These are phyloP conservation scores for Polyommatus iphigenia DNA, from an alignment of 2,888 invertebrate species.

Conservation along the genomic window DNA sequence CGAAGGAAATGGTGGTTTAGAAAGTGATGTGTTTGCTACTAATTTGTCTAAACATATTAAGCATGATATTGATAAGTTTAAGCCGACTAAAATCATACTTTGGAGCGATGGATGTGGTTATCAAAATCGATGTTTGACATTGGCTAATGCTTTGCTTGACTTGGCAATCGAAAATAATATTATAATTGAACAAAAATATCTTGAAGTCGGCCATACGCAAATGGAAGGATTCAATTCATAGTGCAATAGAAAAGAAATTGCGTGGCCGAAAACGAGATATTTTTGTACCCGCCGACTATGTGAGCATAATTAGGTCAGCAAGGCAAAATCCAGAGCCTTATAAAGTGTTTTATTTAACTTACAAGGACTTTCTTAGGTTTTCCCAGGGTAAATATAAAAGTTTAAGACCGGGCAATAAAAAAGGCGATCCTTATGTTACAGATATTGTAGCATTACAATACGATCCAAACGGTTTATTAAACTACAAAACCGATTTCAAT, in stretches of 20 bases:
- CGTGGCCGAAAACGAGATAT: constrained; percentile 12
- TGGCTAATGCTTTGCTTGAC: constrained; percentile 4
- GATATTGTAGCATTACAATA: constrained; percentile 37
- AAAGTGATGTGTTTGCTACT: constrained; percentile 8
- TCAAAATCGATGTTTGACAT: constrained; percentile 6
- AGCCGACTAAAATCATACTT: constrained; percentile 6
- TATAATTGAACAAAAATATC: constrained; percentile 12
- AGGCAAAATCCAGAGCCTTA: constrained; percentile 32
- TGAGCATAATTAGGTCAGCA: not conserved
- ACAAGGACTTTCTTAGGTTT: constrained; percentile 26
- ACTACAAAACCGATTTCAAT: constrained; percentile 29
- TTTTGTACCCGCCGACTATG: constrained; percentile 11
- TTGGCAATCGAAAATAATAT: constrained; percentile 6
- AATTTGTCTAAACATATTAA: constrained; percentile 8
- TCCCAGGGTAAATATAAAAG: constrained; percentile 37
- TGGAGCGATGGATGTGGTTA: constrained; percentile 4
- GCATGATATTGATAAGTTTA: constrained; percentile 6
- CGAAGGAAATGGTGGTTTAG: constrained; percentile 8
- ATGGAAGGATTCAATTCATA: constrained; percentile 21
- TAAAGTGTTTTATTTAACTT: constrained; percentile 36
- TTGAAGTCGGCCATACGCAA: constrained; percentile 17
- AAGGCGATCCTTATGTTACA: constrained; percentile 38
- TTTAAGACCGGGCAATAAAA: constrained; percentile 37
- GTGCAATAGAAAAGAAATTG: constrained; percentile 13
- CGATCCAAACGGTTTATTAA: constrained; percentile 37